A percentile compares a stretch with the other conserved stretches of the same genome.
phyloP scores from a whole-genome alignment of 2,113 vertebrate genomes.

The Ceuthmochares aereus region DNA sequence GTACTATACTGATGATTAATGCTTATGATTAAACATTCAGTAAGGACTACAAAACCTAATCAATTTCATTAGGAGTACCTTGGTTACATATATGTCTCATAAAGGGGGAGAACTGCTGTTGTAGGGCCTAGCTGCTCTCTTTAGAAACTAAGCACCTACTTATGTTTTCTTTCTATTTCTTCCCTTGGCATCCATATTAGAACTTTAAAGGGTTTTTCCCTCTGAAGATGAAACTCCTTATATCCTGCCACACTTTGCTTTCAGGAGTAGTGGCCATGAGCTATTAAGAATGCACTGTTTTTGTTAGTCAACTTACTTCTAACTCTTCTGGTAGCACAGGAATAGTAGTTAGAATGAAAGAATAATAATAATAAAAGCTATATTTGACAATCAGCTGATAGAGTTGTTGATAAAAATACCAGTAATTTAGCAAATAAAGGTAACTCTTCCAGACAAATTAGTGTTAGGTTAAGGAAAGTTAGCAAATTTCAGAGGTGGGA shows the following conservation, averaged over 20 bases:
- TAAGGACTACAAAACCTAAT: background rate
- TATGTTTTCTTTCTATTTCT: background rate
- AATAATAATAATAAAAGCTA: background rate
- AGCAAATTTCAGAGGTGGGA: background rate
- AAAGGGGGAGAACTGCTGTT: background rate
- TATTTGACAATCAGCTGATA: background rate
- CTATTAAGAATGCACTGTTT: background rate
- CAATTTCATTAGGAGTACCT: background rate
- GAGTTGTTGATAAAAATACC: background rate
- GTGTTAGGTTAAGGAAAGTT: background rate
- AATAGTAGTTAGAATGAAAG: background rate
- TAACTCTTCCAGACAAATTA: background rate
- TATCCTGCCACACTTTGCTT: background rate
- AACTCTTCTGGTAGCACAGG: background rate
- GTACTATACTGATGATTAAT: background rate
- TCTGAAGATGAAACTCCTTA: background rate
- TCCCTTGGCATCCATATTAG: background rate
- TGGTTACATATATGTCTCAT: background rate
- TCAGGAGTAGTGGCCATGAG: background rate
- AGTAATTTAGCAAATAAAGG: background rate
- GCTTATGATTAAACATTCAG: background rate
- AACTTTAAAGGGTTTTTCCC: background rate
- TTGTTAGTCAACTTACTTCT: background rate
- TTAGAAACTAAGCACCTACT: background rate
- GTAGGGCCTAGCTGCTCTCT: background rate